Base-by-base conservation (phyloP, 2,797 vertebrate genomes). In the Hirundo rustica region DNA sequence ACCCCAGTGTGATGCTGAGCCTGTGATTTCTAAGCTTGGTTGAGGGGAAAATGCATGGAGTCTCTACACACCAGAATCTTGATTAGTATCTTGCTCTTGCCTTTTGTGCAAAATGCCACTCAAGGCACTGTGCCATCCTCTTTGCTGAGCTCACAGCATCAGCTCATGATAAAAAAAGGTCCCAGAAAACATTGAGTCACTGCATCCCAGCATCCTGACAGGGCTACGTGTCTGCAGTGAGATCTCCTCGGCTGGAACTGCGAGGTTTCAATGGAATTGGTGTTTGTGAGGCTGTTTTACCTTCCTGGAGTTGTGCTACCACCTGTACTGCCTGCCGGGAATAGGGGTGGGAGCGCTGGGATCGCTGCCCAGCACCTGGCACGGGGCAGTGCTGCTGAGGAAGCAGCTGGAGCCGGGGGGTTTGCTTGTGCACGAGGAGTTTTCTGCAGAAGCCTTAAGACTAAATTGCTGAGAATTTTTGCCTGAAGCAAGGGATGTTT, bases 401-500 rank as follows among this genome's bases (percentile, higher is more conserved):
- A 91, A 93, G 93, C 96, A 76, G 87, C 96, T 23, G 25, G 77
- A 90, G 84, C 95, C 22, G 32, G 25, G 45, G 88, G 42, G 79
- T 10, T 70, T 77, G 80, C 81, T 45, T 85, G 96, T 85, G 85
- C 50, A 36, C 36, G 80, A 85, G 96, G 80, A 94, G 47, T 85
- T 92, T 89, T 87, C 54, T 8, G 68, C 71, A 94, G 94, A 90
- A 93, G 94, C 88, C 92, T 62, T 25, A 32, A 70, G 58, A 94
- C 78, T 89, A 93, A 91, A 96, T 88, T 97, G 98, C 98, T 97
- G 98, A 98, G 97, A 92, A 98, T 98, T 96, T 97, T 96, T 97
- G 98, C 98, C 99, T 98, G 98, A 98, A 98, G 98, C 96, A 96
- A 98, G 98, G 97, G 97, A 98, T 97, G 96, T 98, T 98, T 98